A percentile compares a stretch with the other conserved stretches of the same genome.
Conservation (phyloP, 2,888 invertebrate species). For the Drosophila conformis region DNA sequence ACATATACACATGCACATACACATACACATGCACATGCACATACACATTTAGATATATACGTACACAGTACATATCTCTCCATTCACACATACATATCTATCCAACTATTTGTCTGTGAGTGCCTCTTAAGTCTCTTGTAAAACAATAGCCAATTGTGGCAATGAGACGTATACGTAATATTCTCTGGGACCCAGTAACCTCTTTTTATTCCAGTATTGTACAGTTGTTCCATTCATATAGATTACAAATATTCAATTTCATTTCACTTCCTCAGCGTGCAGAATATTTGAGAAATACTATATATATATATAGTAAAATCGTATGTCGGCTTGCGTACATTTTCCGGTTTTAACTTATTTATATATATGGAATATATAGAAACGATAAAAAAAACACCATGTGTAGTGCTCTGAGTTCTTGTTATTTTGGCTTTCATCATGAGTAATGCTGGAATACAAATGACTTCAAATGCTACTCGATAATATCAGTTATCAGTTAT, state of each 20-base stretch:
- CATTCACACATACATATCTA: constrained; percentile 24
- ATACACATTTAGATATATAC: constrained; percentile 14
- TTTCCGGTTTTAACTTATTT: not conserved
- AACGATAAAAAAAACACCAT: not conserved
- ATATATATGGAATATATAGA: not conserved
- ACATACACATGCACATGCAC: constrained; percentile 17
- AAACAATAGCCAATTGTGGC: constrained; percentile 57
- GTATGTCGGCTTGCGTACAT: not conserved
- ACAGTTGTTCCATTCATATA: not conserved
- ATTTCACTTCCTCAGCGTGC: not conserved
- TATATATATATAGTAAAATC: not conserved
- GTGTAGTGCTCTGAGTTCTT: not conserved
- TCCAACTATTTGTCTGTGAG: constrained; percentile 27
- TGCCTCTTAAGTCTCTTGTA: constrained; percentile 28
- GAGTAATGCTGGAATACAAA: not conserved
- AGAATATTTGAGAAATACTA: not conserved
- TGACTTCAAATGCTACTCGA: not conserved
- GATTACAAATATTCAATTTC: not conserved
- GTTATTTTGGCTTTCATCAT: not conserved
- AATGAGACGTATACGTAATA: constrained; percentile 61
- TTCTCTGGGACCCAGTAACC: constrained; percentile 11
- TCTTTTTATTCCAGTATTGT: constrained; percentile 25
- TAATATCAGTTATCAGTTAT: not conserved
- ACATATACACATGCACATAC: constrained; percentile 23
- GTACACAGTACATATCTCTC: constrained; percentile 2